phyloP scores from a whole-genome alignment of 2,113 vertebrate genomes.

The Lota lota region DNA sequence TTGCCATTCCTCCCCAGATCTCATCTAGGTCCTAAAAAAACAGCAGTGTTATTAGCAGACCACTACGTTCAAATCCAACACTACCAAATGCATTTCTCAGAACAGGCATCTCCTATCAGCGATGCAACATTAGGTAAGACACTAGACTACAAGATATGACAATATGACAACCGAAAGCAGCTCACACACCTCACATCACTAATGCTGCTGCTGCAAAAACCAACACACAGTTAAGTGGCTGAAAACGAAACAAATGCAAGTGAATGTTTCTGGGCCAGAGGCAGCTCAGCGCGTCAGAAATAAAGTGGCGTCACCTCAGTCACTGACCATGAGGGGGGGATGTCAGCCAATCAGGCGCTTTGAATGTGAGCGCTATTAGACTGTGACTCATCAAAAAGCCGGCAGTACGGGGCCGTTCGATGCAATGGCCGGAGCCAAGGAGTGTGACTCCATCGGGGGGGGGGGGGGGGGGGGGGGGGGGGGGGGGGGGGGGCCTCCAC shows the following conservation, averaged over 20 bases:
- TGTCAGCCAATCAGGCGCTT: slow-evolving; percentile 20
- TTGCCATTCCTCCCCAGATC: no score
- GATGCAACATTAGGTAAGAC: background rate
- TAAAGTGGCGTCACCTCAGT: background rate
- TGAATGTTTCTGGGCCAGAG: slow-evolving; percentile 16
- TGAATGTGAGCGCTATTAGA: slow-evolving; percentile 37
- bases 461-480: no score
- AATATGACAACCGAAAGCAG: background rate
- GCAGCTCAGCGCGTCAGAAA: background rate
- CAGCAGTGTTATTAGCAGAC: no score
- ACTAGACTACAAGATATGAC: background rate
- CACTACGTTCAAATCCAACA: background rate
- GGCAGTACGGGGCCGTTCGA: slow-evolving; percentile 7
- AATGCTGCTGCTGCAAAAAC: slow-evolving; percentile 3
- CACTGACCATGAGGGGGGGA: background rate
- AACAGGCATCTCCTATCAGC: background rate
- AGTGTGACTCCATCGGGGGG: background rate
- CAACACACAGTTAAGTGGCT: background rate
- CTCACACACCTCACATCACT: background rate
- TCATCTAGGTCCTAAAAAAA: no score
- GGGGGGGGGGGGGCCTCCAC: slow-evolving; percentile 17
- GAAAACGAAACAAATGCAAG: background rate
- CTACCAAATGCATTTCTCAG: background rate
- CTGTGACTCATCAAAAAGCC: slow-evolving; percentile 36
- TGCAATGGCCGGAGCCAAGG: slow-evolving; percentile 5